phyloP scores from a whole-genome alignment of 2,113 vertebrate genomes.

The Etheostoma spectabile region DNA sequence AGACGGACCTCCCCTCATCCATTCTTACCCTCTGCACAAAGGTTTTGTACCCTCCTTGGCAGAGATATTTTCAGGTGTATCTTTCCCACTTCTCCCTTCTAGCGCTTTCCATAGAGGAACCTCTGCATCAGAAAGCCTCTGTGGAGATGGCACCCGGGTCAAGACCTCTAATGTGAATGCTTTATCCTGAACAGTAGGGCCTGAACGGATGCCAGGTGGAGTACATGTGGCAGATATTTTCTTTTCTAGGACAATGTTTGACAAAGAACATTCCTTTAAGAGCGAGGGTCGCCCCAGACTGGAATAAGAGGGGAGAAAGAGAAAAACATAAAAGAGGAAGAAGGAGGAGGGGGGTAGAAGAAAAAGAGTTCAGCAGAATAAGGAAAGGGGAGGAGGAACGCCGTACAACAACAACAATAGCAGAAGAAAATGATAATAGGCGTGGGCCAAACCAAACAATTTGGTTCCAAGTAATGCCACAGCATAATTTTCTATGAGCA shows the following conservation, averaged over 20 bases:
- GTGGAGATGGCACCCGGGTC: conserved; percentile 43
- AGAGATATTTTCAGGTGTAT: conserved; percentile 51
- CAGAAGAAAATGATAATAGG: not conserved
- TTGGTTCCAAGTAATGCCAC: not conserved
- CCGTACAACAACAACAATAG: not conserved
- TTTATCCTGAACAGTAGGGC: conserved; percentile 37
- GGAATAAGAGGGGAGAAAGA: conserved; percentile 43
- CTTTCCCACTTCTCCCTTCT: conserved; percentile 67
- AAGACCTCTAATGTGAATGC: conserved; percentile 50
- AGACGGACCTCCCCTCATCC: conserved; percentile 35
- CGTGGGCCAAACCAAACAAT: not conserved
- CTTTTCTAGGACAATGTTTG: conserved; percentile 57
- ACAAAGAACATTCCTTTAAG: conserved; percentile 47
- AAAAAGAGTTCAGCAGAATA: not conserved
- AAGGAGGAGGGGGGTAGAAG: not conserved
- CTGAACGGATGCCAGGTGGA: conserved; percentile 30
- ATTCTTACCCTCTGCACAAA: conserved; percentile 79
- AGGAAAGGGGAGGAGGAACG: not conserved
- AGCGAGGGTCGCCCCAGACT: conserved; percentile 53
- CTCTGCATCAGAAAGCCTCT: conserved; percentile 64
- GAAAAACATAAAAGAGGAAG: not conserved
- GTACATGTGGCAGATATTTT: conserved; percentile 18
- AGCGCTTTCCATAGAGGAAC: conserved; percentile 77
- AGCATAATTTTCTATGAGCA: no score
- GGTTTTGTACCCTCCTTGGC: conserved; percentile 46